A percentile compares a stretch with the other conserved stretches of the same genome.
phyloP scores from a whole-genome alignment of 2,797 vertebrate genomes.

The Cryptoblepharus egeriae region DNA sequence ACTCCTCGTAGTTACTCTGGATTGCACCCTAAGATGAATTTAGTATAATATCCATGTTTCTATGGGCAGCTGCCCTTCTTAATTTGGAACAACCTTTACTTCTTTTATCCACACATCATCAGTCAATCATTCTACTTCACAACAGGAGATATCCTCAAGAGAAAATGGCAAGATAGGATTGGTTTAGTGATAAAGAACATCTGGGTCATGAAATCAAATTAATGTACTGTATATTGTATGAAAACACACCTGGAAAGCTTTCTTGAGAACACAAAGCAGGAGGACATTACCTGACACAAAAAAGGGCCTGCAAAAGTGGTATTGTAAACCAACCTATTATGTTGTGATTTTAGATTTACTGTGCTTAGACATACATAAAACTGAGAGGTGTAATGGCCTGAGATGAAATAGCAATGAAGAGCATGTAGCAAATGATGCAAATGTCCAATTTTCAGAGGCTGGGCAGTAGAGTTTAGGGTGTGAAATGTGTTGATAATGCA shows the following conservation, averaged over 20 bases:
- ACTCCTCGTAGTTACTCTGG: no score
- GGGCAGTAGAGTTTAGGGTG: no score
- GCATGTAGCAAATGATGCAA: neutral
- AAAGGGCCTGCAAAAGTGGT: constrained; percentile 11
- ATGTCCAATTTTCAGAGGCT: neutral
- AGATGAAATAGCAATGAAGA: neutral
- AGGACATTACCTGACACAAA: constrained; percentile 26
- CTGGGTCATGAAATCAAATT: constrained; percentile 41
- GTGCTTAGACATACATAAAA: neutral
- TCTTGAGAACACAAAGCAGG: constrained; percentile 12
- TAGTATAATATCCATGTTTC: constrained; percentile 13
- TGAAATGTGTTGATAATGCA: neutral
- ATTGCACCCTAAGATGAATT: no score
- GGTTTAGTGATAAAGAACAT: constrained; percentile 33
- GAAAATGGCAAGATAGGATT: constrained; percentile 18
- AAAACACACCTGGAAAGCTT: constrained; percentile 36
- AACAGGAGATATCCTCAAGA: constrained; percentile 35
- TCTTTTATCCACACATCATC: constrained; percentile 37
- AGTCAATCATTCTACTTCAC: constrained; percentile 11
- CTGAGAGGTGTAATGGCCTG: neutral
- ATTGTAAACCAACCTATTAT: constrained; percentile 8
- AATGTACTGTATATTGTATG: constrained; percentile 20
- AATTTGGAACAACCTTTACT: constrained; percentile 29
- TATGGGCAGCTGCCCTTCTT: constrained; percentile 26
- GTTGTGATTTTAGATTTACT: constrained; percentile 8